Percentiles rank a stretch among this genome's conserved stretches.
phyloP scores from a whole-genome alignment of 2,113 vertebrate species.

The Psittacula cyanocephala region DNA sequence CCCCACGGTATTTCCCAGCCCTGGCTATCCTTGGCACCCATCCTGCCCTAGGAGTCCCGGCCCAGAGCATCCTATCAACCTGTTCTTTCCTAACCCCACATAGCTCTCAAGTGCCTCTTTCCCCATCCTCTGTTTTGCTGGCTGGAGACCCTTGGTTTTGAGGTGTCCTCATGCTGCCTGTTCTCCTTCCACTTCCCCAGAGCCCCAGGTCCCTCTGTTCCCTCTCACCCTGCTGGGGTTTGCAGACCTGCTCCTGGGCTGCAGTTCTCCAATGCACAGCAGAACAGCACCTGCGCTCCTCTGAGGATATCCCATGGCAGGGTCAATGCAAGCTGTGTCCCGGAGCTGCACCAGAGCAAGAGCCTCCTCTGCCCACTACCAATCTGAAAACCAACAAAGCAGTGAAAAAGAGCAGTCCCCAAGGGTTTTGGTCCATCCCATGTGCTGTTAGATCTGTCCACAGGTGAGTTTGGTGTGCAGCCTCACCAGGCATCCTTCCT shows the following conservation, averaged over 20 bases:
- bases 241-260: neutral
- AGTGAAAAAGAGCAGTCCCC: neutral
- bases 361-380: fast-evolving
- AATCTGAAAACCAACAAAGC: neutral
- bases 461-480: neutral
- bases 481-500: fast-evolving
- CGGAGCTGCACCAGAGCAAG: neutral
- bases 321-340: fast-evolving
- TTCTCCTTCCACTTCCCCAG: neutral
- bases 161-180: neutral
- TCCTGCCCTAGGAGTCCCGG: neutral
- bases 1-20: neutral
- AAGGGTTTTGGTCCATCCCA: neutral
- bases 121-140: fast-evolving
- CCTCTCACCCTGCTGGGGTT: neutral
- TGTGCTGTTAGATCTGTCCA: neutral
- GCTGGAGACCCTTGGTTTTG: neutral
- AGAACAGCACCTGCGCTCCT: neutral
- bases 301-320: neutral
- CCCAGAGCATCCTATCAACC: neutral
- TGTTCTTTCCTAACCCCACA: fast-evolving
- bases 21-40: neutral
- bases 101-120: neutral
- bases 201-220: neutral
- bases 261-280: neutral